A percentile compares a stretch with the other conserved stretches of the same genome.
Conservation (phyloP, 2,113 vertebrate genomes). For the Thamnaconus septentrionalis region DNA sequence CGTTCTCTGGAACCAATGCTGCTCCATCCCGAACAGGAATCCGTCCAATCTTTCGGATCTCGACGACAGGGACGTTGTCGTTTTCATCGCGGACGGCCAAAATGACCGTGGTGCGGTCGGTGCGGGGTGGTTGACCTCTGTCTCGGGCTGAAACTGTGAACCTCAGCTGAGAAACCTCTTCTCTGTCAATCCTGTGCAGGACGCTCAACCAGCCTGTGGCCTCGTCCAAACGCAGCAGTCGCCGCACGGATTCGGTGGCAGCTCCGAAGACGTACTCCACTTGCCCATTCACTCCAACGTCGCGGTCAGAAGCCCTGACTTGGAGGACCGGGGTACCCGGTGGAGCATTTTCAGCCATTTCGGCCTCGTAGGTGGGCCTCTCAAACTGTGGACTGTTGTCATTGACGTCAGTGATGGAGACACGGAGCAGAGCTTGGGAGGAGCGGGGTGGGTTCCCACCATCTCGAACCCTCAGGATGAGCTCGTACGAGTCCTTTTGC, state of each 20-base stretch:
- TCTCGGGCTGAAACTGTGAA: conserved; percentile 91
- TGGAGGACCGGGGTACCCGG: conserved; percentile 94
- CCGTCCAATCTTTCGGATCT: conserved; percentile 94
- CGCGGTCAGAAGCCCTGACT: conserved; percentile 87
- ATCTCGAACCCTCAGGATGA: conserved; percentile 89
- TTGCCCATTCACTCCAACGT: conserved; percentile 94
- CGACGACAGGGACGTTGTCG: conserved; percentile 91
- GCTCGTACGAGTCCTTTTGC: conserved; percentile 90
- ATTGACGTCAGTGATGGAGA: conserved; percentile 94
- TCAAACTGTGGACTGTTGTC: conserved; percentile 97
- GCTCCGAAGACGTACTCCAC: conserved; percentile 95
- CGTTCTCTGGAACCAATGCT: conserved; percentile 89
- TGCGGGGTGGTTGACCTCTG: conserved; percentile 90
- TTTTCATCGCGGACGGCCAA: conserved; percentile 92
- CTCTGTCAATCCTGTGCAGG: conserved; percentile 90
- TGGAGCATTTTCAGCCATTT: conserved; percentile 92
- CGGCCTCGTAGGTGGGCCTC: conserved; percentile 89
- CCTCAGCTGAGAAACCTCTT: conserved; percentile 91
- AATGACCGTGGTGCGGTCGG: conserved; percentile 89
- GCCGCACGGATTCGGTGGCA: conserved; percentile 87
- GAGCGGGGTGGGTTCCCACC: conserved; percentile 90
- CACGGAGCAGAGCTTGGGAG: conserved; percentile 89
- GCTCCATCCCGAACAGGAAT: conserved; percentile 90
- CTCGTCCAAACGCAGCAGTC: conserved; percentile 90
- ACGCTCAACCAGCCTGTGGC: conserved; percentile 93